phyloP scores from a whole-genome alignment of 2,113 vertebrate species.

The Syrrhaptes paradoxus region DNA sequence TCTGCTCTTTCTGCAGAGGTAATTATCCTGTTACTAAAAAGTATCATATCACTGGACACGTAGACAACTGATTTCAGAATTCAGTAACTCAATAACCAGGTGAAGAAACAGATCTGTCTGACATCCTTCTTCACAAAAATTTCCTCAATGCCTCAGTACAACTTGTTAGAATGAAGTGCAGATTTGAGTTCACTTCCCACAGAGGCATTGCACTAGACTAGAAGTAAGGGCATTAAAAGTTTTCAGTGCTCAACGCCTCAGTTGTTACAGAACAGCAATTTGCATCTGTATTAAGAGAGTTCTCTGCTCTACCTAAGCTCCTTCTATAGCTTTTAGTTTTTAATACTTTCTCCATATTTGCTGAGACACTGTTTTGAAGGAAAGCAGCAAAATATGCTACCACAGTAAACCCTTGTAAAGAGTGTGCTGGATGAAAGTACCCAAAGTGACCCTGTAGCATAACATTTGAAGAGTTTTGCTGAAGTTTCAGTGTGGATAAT shows the following conservation, averaged over 20 bases:
- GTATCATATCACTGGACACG: neutral
- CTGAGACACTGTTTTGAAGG: neutral
- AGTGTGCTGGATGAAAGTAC: neutral
- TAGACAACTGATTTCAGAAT: neutral
- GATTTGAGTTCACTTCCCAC: neutral
- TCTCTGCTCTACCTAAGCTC: neutral
- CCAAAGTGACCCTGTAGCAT: neutral
- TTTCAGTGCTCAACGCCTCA: slow-evolving; percentile 15
- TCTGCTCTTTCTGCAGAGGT: neutral
- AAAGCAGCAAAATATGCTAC: neutral
- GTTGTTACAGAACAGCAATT: slow-evolving; percentile 10
- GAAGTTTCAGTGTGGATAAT: neutral
- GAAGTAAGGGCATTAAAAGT: slow-evolving; percentile 30
- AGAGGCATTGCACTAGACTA: slow-evolving; percentile 16
- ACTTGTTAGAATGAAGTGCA: slow-evolving; percentile 30
- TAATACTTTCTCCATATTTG: neutral
- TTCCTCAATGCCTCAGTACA: neutral
- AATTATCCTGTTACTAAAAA: neutral
- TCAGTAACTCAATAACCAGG: neutral
- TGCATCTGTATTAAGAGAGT: neutral
- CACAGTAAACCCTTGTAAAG: neutral
- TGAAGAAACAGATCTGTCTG: neutral
- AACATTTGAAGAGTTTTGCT: neutral
- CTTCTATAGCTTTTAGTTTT: neutral
- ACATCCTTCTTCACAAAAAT: neutral